These are phyloP conservation scores for Hybognathus amarus DNA, from an alignment of 2,797 vertebrate species.

Conservation along the genomic window DNA sequence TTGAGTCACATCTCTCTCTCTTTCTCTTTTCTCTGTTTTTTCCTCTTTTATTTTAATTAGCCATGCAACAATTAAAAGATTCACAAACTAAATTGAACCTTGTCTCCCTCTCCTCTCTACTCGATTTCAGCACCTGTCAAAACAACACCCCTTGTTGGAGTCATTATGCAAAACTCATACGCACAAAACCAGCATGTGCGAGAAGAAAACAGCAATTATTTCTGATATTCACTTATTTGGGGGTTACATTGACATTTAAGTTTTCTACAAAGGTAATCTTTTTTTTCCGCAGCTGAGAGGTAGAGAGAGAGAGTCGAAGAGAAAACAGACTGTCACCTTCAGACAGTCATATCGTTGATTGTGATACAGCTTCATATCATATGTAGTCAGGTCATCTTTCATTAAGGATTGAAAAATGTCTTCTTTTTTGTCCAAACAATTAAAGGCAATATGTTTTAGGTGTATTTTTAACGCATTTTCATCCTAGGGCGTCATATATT, in stretches of 20 bases:
- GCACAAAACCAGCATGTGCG: constrained; percentile 90
- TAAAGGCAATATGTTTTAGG: neutral
- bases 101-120: constrained; percentile 95
- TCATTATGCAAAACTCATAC: constrained; percentile 97
- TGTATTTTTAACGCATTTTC: too few species aligned
- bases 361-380: constrained; percentile 40
- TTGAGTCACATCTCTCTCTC: constrained; percentile 84
- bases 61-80: constrained; percentile 99
- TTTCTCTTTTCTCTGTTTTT: constrained; percentile 70
- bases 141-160: constrained; percentile 93
- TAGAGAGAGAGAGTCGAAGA: constrained; percentile 41
- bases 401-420: rapidly evolving
- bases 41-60: constrained; percentile 92
- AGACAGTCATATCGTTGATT: constrained; percentile 42
- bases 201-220: constrained; percentile 99
- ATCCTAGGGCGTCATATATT: too few species aligned
- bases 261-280: constrained; percentile 85
- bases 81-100: constrained; percentile 99
- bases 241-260: constrained; percentile 93
- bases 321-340: constrained; percentile 51
- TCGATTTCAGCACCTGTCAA: constrained; percentile 99
- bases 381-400: constrained; percentile 28
- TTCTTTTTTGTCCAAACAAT: neutral
- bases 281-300: constrained; percentile 69
- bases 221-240: constrained; percentile 99